These are phyloP conservation scores for Malthinus flaveolus DNA, from an alignment of 2,888 invertebrate species.

Conservation along the genomic window DNA sequence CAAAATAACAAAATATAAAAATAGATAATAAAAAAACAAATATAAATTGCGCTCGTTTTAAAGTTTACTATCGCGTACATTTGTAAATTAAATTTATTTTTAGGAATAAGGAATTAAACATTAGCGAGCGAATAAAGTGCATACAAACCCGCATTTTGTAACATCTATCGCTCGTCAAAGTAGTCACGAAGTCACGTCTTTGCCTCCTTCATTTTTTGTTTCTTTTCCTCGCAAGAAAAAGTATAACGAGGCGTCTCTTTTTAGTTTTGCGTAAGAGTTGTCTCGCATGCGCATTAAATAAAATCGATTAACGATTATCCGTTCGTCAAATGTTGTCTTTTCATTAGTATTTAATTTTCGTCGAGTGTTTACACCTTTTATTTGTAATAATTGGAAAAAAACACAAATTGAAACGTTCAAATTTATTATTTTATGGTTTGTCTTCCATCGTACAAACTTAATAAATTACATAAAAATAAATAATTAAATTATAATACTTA, in stretches of 20 bases:
- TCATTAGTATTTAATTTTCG: background rate
- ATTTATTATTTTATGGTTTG: background rate
- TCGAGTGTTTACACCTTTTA: background rate
- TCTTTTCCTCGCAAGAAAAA: background rate
- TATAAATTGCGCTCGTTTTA: too few relatives aligned
- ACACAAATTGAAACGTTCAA: background rate
- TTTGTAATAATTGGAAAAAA: background rate
- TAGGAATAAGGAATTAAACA: too few relatives aligned
- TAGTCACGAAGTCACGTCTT: constrained; percentile 1
- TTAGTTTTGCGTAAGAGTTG: constrained; percentile 1
- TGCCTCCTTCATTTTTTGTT: constrained; percentile 1
- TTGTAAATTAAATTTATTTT: too few relatives aligned
- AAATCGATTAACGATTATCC: constrained; percentile 10
- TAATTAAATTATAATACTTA: constrained; percentile 7
- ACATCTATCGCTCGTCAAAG: background rate
- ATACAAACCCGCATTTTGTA: background rate
- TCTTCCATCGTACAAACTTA: constrained; percentile 1
- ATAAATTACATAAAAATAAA: constrained; percentile 4
- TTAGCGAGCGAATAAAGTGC: background rate
- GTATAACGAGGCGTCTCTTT: background rate
- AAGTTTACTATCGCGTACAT: too few relatives aligned
- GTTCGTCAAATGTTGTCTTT: constrained; percentile 1
- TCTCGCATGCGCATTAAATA: constrained; percentile 1
- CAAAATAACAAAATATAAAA: too few relatives aligned
- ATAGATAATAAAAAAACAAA: too few relatives aligned